Conservation (phyloP, 2,888 invertebrate species). For the Amphimallon solstitiale region DNA sequence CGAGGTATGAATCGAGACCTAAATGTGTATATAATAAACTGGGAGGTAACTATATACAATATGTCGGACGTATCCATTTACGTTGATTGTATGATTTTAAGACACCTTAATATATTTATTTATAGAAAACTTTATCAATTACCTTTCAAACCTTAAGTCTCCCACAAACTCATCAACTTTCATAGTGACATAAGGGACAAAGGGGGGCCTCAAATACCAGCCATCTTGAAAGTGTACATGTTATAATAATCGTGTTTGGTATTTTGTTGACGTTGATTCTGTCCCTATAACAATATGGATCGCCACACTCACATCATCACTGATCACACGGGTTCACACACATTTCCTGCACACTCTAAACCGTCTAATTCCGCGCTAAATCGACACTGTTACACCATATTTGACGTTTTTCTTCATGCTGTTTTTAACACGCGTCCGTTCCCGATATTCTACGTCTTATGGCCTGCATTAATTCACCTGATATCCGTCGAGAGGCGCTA, state of each 20-base stretch:
- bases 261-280: constrained; percentile 13
- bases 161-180: constrained; percentile 73
- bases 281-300: constrained; percentile 20
- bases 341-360: constrained; percentile 49
- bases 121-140: constrained; percentile 52
- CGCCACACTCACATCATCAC: constrained; percentile 44
- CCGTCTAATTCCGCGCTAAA: constrained; percentile 50
- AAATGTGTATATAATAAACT: constrained; percentile 17
- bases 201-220: constrained; percentile 73
- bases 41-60: constrained; percentile 28
- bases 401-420: constrained; percentile 58
- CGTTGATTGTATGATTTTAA: background rate
- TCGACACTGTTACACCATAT: constrained; percentile 56
- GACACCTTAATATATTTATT: background rate
- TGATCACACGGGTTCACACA: constrained; percentile 49
- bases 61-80: constrained; percentile 29
- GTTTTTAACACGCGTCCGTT: constrained; percentile 59
- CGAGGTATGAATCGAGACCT: constrained; percentile 10
- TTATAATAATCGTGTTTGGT: constrained; percentile 28
- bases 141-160: constrained; percentile 73
- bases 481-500: constrained; percentile 37
- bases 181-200: constrained; percentile 74
- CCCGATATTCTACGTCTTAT: constrained; percentile 57
- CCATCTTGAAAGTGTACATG: constrained; percentile 69
- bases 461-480: constrained; percentile 40